Evolutionary conservation across 2,888 invertebrate genomes (phyloP), one percentile per base, ranked within the genome.

Genomic region (Melolontha melolontha): DNA sequence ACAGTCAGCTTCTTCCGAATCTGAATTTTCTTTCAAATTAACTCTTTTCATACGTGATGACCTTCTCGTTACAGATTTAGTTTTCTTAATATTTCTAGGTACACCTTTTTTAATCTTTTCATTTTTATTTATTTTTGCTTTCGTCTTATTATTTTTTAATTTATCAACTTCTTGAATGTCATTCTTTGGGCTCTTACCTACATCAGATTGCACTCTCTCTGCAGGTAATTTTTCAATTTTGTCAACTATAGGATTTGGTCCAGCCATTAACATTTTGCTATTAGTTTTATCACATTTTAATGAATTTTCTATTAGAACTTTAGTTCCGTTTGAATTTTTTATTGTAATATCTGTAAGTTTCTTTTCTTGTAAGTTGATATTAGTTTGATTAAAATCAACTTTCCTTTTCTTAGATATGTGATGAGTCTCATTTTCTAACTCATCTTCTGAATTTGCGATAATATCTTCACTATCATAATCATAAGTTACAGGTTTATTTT

Each of bases 381-480:
- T 11, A 16, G 44, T 62, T 27, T 47, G 47, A 8, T 34, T 44
- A 29, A 59, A 54, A 64, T 66, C 70, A 44, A 69, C 59, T 70
- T 72, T 76, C 5, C 71, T 71, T 71, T 77, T 81, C 71, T 82
- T 82, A 7, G 77, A 74, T 66, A 78, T 54, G 68, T 79, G 81
- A 47, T 71, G 55, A n/a, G 57, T 22, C 42, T 44, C 54, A 10
- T 17, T 7, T 34, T 51, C 29, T 5, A 22, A 64, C 34, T 83
- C 81, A 34, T 83, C 83, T 71, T 83, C 83, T 34, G 83, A 83
- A 73, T 80, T 80, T 63, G 75, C 87, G 63, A 91, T 85, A 69
- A 89, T 84, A 79, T 93, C 93, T 75, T 93, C 91, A 77, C 88
- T 89, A 75, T 91, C 90, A 72, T 84, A 84, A 73, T 79, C 79